phyloP scores from a whole-genome alignment of 2,888 invertebrate genomes.

The Euproctis similis region DNA sequence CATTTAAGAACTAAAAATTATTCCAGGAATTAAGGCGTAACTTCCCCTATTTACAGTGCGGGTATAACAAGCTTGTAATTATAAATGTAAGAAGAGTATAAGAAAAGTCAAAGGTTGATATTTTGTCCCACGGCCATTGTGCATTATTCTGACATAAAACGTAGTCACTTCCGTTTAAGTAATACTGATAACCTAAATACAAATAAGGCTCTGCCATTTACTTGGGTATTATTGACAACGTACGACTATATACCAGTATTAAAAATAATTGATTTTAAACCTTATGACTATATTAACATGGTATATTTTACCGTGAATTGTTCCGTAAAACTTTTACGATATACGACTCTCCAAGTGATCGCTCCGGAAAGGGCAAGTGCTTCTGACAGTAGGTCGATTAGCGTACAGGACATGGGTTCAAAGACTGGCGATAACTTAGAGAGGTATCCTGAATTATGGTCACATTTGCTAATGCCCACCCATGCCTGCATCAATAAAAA shows the following conservation, averaged over 20 bases:
- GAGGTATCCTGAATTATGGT: constrained; percentile 23
- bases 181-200: too few relatives aligned
- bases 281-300: constrained; percentile 3
- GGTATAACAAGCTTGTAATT: too few relatives aligned
- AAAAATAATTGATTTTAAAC: not conserved
- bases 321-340: constrained; percentile 17
- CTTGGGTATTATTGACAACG: constrained; percentile 20
- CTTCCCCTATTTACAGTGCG: too few relatives aligned
- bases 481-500: constrained; percentile 11
- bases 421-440: constrained; percentile 39
- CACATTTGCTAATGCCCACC: constrained; percentile 17
- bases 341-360: constrained; percentile 41
- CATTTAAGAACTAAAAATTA: too few relatives aligned
- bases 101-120: too few relatives aligned
- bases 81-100: too few relatives aligned
- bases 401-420: constrained; percentile 51
- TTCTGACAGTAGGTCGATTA: constrained; percentile 64
- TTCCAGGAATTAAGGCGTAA: too few relatives aligned
- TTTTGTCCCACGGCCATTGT: too few relatives aligned
- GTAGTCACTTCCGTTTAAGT: too few relatives aligned
- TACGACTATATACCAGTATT: not conserved
- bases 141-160: too few relatives aligned
- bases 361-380: constrained; percentile 54
- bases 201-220: constrained; percentile 14
- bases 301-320: constrained; percentile 9